A percentile compares a stretch with the other conserved stretches of the same genome.
These are phyloP conservation scores for Tychaedon coryphoeus DNA, from an alignment of 2,113 vertebrate species.

Conservation along the genomic window DNA sequence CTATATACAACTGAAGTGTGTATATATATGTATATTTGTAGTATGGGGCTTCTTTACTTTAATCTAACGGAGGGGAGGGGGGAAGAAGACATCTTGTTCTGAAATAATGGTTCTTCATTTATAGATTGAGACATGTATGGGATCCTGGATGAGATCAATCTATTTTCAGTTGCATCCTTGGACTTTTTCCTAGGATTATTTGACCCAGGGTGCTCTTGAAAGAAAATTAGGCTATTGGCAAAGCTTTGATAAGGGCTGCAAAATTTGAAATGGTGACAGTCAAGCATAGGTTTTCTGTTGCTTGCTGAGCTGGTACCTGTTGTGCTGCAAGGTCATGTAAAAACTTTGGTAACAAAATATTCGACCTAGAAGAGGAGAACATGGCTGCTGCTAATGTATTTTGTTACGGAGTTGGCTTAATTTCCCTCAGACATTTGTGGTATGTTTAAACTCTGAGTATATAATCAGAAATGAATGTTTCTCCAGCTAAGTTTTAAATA, in stretches of 20 bases:
- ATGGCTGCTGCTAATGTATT: not conserved
- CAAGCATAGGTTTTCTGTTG: not conserved
- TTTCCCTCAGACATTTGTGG: not conserved
- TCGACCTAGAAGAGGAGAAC: not conserved
- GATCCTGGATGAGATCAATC: not conserved
- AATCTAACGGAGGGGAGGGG: rapidly evolving
- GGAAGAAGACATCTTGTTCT: not conserved
- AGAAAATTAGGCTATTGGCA: not conserved
- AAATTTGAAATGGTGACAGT: not conserved
- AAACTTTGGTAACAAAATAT: not conserved
- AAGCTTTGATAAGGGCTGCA: not conserved
- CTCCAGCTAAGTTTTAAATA: not conserved
- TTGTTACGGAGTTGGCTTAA: not conserved
- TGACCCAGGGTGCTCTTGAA: not conserved
- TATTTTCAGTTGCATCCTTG: not conserved
- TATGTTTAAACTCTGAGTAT: not conserved
- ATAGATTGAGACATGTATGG: not conserved
- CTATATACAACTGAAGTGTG: not conserved
- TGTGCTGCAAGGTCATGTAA: not conserved
- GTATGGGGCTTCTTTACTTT: not conserved
- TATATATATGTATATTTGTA: not conserved
- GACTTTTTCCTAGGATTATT: not conserved
- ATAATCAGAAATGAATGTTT: not conserved
- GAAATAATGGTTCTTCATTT: not conserved
- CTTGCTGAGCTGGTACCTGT: not conserved